Evolutionary conservation across 2,113 vertebrate species (phyloP).

Genomic region (Corythoichthys haematopterus): DNA sequence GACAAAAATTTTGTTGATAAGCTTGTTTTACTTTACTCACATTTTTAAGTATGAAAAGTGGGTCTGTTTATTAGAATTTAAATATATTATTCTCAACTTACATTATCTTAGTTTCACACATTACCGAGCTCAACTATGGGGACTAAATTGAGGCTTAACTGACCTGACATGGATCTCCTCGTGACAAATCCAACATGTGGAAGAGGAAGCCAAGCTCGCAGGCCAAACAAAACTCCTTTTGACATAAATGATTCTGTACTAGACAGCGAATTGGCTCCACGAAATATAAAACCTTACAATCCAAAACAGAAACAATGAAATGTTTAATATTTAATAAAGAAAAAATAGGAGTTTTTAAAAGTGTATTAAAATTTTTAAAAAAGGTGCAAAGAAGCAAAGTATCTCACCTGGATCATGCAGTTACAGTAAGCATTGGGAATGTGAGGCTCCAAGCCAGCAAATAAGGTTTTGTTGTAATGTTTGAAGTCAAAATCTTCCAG

Average conservation of each 20-base stretch:
- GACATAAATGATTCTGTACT: slow-evolving; percentile 97
- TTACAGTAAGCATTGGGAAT: slow-evolving; percentile 99
- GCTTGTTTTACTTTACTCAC: no score
- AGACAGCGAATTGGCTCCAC: slow-evolving; percentile 91
- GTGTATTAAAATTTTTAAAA: no score
- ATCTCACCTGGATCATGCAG: slow-evolving; percentile 93
- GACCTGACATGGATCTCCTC: slow-evolving; percentile 94
- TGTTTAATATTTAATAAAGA: not conserved
- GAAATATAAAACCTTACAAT: slow-evolving; percentile 86
- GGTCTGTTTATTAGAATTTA: no score
- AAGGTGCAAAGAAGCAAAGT: no score
- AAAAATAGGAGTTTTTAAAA: no score
- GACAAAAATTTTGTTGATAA: no score
- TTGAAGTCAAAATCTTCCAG: slow-evolving; percentile 98
- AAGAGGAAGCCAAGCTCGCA: slow-evolving; percentile 96
- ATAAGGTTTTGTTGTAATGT: slow-evolving; percentile 97
- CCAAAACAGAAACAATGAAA: slow-evolving; percentile 2
- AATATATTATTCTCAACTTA: no score
- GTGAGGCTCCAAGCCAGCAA: slow-evolving; percentile 96
- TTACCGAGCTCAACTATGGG: no score
- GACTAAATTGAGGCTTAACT: not conserved
- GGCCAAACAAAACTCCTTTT: slow-evolving; percentile 97
- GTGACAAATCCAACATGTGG: slow-evolving; percentile 94
- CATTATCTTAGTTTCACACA: no score
- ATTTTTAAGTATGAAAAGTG: no score